These are phyloP conservation scores for Andricus grossulariae DNA, from an alignment of 1,140 invertebrate species.

Conservation along the genomic window DNA sequence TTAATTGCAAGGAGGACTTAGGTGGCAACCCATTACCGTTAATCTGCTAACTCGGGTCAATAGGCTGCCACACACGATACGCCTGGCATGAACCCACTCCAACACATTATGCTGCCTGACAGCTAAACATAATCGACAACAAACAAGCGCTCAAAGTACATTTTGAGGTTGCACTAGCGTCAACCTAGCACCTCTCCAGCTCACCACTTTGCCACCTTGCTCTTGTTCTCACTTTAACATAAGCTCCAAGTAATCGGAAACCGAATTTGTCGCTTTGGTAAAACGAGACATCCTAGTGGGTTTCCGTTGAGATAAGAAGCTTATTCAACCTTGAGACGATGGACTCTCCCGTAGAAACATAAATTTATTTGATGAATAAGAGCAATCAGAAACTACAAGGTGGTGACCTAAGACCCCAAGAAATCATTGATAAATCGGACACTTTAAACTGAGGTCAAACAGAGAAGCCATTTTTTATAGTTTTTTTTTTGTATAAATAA, in stretches of 20 bases:
- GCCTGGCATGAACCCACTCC: slow-evolving; percentile 36
- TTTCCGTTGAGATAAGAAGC: neutral
- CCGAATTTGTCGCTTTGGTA: neutral
- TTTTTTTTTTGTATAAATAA: too few relatives aligned
- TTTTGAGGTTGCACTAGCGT: neutral
- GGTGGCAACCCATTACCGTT: slow-evolving; percentile 51
- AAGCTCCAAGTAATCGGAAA: neutral
- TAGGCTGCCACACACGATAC: slow-evolving; percentile 49
- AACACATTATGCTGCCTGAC: slow-evolving; percentile 6
- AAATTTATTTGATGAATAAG: too few relatives aligned
- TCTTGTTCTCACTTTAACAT: neutral
- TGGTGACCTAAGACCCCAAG: too few relatives aligned
- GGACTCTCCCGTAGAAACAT: too few relatives aligned
- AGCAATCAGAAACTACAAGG: too few relatives aligned
- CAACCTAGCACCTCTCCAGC: neutral
- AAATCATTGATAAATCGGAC: too few relatives aligned
- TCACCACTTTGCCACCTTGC: neutral
- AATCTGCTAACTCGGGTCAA: slow-evolving; percentile 54
- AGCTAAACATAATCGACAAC: slow-evolving; percentile 22
- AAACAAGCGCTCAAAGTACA: slow-evolving; percentile 18
- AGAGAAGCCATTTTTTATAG: too few relatives aligned
- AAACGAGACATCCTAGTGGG: neutral
- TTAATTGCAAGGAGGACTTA: slow-evolving; percentile 53
- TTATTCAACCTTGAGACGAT: neutral
- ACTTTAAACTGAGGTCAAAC: too few relatives aligned